Base-by-base conservation (phyloP, 1,140 invertebrate species). In the Drosophila eugracilis region DNA sequence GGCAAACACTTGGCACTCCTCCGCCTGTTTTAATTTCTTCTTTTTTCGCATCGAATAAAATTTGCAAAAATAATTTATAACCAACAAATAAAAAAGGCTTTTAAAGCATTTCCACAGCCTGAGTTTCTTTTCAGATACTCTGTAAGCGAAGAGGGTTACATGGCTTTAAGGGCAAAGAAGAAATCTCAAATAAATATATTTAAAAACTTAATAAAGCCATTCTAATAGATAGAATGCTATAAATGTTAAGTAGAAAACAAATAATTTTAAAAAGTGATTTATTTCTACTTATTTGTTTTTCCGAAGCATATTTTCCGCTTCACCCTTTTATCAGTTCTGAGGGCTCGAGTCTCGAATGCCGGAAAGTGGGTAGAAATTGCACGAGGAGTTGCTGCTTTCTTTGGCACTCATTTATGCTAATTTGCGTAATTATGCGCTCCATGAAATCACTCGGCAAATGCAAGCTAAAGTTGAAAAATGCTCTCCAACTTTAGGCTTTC, bases 381-480 rank as follows among this genome's bases (percentile, higher is more conserved):
- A 30, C 19, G 19, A 39, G 42, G 28, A 52, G 69, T 63, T 75
- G 73, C 50, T 42, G 41, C 70, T 42, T 73, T 45, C 37, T 42
- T 48, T 70, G 58, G 44, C 58, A 88, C 83, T 88, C 69, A 86
- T 90, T 85, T 86, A 90, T 81, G 86, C 78, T 90, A 90, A 90
- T 90, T 90, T 89, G 78, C 81, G 75, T 90, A 90, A 90, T 90
- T 90, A 89, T 85, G 81, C 86, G 86, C 86, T 90, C 71, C 86
- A 83, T 89, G 70, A 86, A 89, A 81, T 89, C 69, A 79, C 79
- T 85, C 49, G 70, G 75, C 70, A 71, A 84, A 78, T 84, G 79
- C 79, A 78, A 69, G 81, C 76, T 49, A 62, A 80, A 86, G 67
- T 81, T 81, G 50, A 77, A 75, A 60, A 71, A 66, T 77, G 60